Percentiles rank a stretch among this genome's conserved stretches.
Evolutionary conservation across 1,140 invertebrate genomes (phyloP).

Genomic region (Leptinotarsa undecemlineata): DNA sequence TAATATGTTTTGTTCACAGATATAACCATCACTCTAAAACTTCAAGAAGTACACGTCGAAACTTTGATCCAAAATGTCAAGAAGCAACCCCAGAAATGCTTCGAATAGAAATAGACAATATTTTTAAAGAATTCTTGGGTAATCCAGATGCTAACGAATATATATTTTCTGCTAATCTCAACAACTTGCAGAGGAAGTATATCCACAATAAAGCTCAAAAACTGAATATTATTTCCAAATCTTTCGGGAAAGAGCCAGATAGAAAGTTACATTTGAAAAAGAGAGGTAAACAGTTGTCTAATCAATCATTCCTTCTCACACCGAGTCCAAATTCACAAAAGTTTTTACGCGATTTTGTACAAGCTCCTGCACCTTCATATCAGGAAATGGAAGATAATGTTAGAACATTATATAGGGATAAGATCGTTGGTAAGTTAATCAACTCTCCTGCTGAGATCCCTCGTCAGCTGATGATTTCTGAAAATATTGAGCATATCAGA

Average conservation of each 20-base stretch:
- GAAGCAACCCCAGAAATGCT: constrained; percentile 42
- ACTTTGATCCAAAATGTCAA: constrained; percentile 30
- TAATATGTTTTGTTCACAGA: no score
- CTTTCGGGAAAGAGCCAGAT: constrained; percentile 65
- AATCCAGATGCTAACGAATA: constrained; percentile 38
- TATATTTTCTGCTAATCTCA: constrained; percentile 69
- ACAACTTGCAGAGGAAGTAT: constrained; percentile 70
- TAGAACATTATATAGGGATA: constrained; percentile 15
- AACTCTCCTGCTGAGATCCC: constrained; percentile 63
- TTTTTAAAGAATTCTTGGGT: constrained; percentile 37
- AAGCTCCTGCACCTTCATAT: constrained; percentile 41
- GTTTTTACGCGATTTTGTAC: constrained; percentile 59
- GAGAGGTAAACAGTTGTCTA: constrained; percentile 64
- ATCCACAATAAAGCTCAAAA: constrained; percentile 65
- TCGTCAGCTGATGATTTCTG: constrained; percentile 56
- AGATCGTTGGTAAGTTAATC: constrained; percentile 27
- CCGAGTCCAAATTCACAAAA: constrained; percentile 61
- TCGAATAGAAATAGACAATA: constrained; percentile 42
- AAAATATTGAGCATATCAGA: constrained; percentile 54
- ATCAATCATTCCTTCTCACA: constrained; percentile 59
- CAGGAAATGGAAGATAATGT: not conserved
- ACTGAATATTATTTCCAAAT: constrained; percentile 69
- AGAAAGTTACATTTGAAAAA: constrained; percentile 69
- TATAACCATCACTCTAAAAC: no score
- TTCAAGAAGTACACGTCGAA: not conserved